These are phyloP conservation scores for Agonopterix heracliana DNA, from an alignment of 2,888 invertebrate genomes.

Conservation along the genomic window DNA sequence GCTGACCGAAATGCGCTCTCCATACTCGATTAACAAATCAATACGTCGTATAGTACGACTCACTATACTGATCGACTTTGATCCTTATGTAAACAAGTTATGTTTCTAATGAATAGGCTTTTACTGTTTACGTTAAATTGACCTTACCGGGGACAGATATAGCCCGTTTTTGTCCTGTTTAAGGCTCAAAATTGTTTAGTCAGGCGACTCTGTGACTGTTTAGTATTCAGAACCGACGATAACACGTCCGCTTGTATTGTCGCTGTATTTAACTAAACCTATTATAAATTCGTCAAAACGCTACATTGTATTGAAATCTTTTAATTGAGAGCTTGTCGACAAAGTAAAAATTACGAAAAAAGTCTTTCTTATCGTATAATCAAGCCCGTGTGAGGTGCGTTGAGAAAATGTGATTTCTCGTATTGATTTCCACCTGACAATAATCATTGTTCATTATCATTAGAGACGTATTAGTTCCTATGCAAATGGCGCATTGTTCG, in stretches of 20 bases:
- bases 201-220: slow-evolving; percentile 29
- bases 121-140: slow-evolving; percentile 3
- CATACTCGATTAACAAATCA: slow-evolving; percentile 73
- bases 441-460: slow-evolving; percentile 61
- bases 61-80: slow-evolving; percentile 48
- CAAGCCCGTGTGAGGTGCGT: slow-evolving; percentile 29
- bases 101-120: background rate
- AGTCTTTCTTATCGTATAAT: too few relatives aligned
- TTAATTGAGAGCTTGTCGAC: slow-evolving; percentile 32
- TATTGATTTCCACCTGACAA: slow-evolving; percentile 61
- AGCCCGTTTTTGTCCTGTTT: slow-evolving; percentile 21
- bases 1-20: slow-evolving; percentile 76
- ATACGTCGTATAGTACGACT: slow-evolving; percentile 53
- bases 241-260: slow-evolving; percentile 56
- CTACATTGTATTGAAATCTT: slow-evolving; percentile 45
- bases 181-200: slow-evolving; percentile 34
- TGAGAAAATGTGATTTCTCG: slow-evolving; percentile 67
- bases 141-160: slow-evolving; percentile 22
- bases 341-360: slow-evolving; percentile 11
- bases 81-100: background rate
- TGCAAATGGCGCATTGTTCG: slow-evolving; percentile 65
- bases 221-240: slow-evolving; percentile 49
- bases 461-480: slow-evolving; percentile 41
- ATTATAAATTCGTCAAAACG: slow-evolving; percentile 64
- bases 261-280: slow-evolving; percentile 41